Conservation (phyloP, 2,113 vertebrate genomes). For the Pongo pygmaeus region DNA sequence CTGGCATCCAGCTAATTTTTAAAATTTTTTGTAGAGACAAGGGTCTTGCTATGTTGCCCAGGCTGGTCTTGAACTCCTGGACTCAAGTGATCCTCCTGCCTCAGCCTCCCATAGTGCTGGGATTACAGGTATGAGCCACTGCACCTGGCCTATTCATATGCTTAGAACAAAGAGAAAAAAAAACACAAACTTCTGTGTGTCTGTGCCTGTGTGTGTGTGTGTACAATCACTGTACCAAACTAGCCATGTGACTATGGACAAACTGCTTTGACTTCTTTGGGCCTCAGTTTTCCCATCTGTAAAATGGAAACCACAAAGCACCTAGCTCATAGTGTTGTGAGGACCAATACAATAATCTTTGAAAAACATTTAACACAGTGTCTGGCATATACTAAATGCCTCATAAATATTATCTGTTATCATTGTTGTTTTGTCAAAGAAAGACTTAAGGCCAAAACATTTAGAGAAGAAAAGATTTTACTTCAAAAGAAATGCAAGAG, state of each 20-base stretch:
- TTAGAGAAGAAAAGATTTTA: neutral
- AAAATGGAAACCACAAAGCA: neutral
- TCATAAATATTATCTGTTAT: neutral
- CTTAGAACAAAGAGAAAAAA: neutral
- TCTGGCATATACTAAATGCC: neutral
- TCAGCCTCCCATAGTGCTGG: too few relatives aligned
- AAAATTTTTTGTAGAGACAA: too few relatives aligned
- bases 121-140: too few relatives aligned
- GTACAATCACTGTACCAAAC: neutral
- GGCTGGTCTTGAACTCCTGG: too few relatives aligned
- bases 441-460: neutral
- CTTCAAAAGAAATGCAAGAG: neutral
- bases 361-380: neutral
- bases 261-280: neutral
- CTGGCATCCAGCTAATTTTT: too few relatives aligned
- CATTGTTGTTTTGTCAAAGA: neutral
- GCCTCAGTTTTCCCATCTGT: neutral
- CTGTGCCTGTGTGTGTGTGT: neutral
- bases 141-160: neutral
- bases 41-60: too few relatives aligned
- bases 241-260: neutral
- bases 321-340: neutral
- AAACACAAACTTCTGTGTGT: neutral
- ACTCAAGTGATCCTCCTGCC: too few relatives aligned
- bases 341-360: neutral